Evolutionary conservation across 2,797 vertebrate genomes (phyloP).

Genomic region (Coccyzus lansbergi): DNA sequence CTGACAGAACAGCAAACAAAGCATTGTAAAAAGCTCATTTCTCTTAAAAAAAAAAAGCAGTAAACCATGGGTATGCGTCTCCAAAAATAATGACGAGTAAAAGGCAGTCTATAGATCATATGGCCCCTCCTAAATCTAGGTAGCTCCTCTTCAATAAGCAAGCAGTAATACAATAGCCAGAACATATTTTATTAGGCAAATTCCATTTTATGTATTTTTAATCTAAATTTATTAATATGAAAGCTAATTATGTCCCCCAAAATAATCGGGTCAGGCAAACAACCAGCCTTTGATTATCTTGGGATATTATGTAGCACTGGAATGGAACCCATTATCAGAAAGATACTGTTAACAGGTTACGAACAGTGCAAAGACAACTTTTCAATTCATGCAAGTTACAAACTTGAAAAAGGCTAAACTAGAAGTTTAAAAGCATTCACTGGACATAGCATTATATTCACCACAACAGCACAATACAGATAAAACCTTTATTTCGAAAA

Average conservation of each 20-base stretch:
- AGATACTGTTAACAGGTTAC: constrained; percentile 49
- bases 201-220: neutral
- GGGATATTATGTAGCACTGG: constrained; percentile 77
- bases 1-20: neutral
- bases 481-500: neutral
- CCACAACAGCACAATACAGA: neutral
- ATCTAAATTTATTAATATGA: neutral
- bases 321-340: constrained; percentile 63
- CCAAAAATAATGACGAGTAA: neutral
- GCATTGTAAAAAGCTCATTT: neutral
- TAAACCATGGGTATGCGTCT: neutral
- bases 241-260: constrained; percentile 39
- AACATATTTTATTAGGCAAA: neutral
- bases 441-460: neutral
- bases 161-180: neutral
- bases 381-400: neutral
- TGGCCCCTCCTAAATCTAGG: neutral
- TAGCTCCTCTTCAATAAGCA: neutral
- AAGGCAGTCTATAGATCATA: neutral
- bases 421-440: neutral
- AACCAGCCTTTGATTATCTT: neutral
- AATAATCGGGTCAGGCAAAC: neutral
- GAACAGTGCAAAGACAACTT: constrained; percentile 18
- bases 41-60: neutral
- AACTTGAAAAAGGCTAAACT: neutral